Base-by-base conservation (phyloP, 2,797 vertebrate species). In the Xenentodon cancila region DNA sequence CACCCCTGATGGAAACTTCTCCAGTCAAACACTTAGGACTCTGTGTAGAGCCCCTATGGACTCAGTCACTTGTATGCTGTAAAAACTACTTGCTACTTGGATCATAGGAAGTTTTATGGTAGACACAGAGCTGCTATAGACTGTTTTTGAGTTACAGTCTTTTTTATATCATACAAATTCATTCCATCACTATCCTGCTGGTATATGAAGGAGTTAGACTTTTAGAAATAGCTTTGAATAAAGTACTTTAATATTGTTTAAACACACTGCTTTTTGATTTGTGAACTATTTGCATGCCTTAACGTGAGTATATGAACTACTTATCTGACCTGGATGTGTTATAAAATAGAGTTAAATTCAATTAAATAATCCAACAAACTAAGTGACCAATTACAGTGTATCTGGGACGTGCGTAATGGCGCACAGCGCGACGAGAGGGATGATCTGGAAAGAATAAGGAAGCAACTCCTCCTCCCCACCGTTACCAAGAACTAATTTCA, bases 1-100 rank as follows among this genome's bases (percentile, higher is more conserved):
- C 87, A 90, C 83, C 81, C 83, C 84, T 81, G 84, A 85, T 91
- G 89, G 91, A 92, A 92, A 91, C 85, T 91, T 90, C 89, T 82
- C 84, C 84, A 88, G 71, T 82, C 71, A 85, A 88, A 91, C 88
- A 91, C 89, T 89, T 80, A 70, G 66, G 77, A 86, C 82, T 88
- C 74, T 88, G 75, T 85, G 74, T 69, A 46, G 71, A 73, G 80
- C 66, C 79, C 81, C 84, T 81, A 80, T 84, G 81, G 88, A 88
- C 81, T 64, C 69, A 66, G 68, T 60, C 53, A 73, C 76, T 68
- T 77, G 68, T 63, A 61, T 75, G 62, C 73, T 78, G 48, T 82
- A 68, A 81, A 76, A 86, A 78, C 17, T 53, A 64, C 64, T 72
- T 56, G 64, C 64, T 72, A 68, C 49, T 75, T 56, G 34, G 62